phyloP scores from a whole-genome alignment of 2,797 vertebrate species.

The Eulemur mongoz region DNA sequence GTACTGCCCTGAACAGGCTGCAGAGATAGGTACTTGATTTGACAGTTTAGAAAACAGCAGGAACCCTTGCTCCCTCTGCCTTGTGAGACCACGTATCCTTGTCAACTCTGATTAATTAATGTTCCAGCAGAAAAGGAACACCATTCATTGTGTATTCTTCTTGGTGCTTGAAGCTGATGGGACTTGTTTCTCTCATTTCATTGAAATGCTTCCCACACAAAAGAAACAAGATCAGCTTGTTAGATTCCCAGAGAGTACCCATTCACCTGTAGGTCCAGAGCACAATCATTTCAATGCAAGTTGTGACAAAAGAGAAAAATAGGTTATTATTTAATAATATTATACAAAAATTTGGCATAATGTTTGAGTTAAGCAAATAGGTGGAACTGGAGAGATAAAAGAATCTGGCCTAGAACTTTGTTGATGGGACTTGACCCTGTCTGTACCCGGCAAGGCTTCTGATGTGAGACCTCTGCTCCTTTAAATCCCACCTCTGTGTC shows the following conservation, averaged over 20 bases:
- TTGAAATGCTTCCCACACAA: constrained; percentile 60
- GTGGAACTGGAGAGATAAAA: background rate
- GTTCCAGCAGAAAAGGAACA: constrained; percentile 40
- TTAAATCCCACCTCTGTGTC: background rate
- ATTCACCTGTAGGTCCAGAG: constrained; percentile 1
- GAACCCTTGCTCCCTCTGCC: background rate
- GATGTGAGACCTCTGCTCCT: background rate
- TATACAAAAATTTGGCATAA: background rate
- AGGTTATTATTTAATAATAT: constrained; percentile 1
- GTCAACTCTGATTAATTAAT: constrained; percentile 67
- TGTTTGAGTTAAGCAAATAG: constrained; percentile 6
- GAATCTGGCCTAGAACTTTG: background rate
- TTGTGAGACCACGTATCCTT: constrained; percentile 52
- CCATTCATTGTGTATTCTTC: constrained; percentile 42
- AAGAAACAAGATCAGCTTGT: constrained; percentile 46
- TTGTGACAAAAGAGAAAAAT: constrained; percentile 34
- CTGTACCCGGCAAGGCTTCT: background rate
- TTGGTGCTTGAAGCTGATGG: constrained; percentile 41
- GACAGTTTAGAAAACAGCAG: constrained; percentile 53
- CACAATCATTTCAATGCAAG: background rate
- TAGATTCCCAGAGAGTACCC: constrained; percentile 11
- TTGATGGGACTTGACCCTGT: background rate
- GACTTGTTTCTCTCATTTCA: constrained; percentile 46
- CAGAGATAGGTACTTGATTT: background rate
- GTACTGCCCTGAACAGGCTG: background rate